Percentiles rank a stretch among this genome's conserved stretches.
phyloP scores from a whole-genome alignment of 2,888 invertebrate genomes.

The Heterodera filipjevi region DNA sequence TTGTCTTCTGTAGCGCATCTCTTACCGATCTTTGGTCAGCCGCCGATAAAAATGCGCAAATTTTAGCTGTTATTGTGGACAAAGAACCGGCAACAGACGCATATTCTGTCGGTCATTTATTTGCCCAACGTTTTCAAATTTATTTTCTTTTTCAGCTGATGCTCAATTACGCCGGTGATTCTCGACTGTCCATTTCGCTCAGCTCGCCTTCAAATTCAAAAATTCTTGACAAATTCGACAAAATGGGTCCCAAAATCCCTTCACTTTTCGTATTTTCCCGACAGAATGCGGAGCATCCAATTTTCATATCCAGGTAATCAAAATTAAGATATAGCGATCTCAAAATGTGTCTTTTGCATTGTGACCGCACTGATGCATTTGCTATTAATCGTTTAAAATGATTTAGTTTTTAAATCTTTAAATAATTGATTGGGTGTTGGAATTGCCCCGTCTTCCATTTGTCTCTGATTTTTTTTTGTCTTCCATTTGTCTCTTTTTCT shows the following conservation, averaged over 20 bases:
- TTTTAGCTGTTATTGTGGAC: constrained; percentile 50
- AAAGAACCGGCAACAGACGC: constrained; percentile 55
- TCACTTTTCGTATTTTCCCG: constrained; percentile 43
- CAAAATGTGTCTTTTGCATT: too few relatives aligned
- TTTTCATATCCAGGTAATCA: constrained; percentile 42
- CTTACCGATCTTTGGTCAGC: constrained; percentile 51
- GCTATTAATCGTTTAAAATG: too few relatives aligned
- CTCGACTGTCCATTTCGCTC: constrained; percentile 43
- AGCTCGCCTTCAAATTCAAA: constrained; percentile 47
- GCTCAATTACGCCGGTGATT: constrained; percentile 53
- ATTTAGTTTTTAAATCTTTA: too few relatives aligned
- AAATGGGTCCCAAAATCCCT: constrained; percentile 33
- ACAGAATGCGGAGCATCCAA: constrained; percentile 33
- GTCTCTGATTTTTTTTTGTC: constrained; percentile 21
- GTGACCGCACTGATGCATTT: too few relatives aligned
- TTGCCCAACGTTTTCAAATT: background rate
- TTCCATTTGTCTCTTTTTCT: background rate
- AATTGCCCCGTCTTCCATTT: too few relatives aligned
- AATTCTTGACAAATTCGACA: constrained; percentile 47
- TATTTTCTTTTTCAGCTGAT: constrained; percentile 44
- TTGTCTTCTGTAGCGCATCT: constrained; percentile 40
- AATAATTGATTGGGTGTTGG: too few relatives aligned
- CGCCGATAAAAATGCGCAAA: constrained; percentile 39
- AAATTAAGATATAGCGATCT: too few relatives aligned
- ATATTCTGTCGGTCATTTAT: constrained; percentile 46